Base-by-base conservation (phyloP, 2,113 vertebrate genomes). In the Xyliphius kryptos region DNA sequence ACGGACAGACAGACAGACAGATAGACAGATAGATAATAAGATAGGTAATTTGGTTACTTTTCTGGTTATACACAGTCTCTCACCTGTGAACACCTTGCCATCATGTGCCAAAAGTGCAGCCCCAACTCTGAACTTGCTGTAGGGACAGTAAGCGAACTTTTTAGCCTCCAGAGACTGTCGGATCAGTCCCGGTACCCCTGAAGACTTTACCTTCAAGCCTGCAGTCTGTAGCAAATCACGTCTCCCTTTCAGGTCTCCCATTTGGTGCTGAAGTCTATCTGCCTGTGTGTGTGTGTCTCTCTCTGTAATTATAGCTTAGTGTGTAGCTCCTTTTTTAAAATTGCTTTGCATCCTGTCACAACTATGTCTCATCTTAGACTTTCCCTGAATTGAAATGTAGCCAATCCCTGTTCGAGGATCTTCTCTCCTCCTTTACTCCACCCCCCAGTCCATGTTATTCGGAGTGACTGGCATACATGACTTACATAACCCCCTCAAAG, bases 101-200 rank as follows among this genome's bases (percentile, higher is more conserved):
- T 91, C 71, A 0, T 13, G 0, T 0, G 91, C 87, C 73, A 97
- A 84, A 17, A 97, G 79, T 0, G 95, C 95, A 0, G 95, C 94
- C 0, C 95, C 94, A 16, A 97, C 93, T 2, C 88, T 87, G 81
- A 95, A 97, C 17, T 72, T 86, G 76, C 94, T 97, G 84, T 97
- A 98, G 15, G 91, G 92, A 61, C 92, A 93, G 68, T 98, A 92
- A 0, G 95, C 86, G 0, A 77, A 76, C 10, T 58, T 66, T 76
- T 91, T 96, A 47, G 89, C 93, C 50, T 90, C 83, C 0, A 48
- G 78, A 36, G 90, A 83, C 47, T 66, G 66, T 0, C 16, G 5
- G 56, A 88, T 82, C 69, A 89, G 70, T 5, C 49, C 53, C 12
- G 65, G 43, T 9, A 15, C 5, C 3, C 22, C 44, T 16, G 67